Evolutionary conservation across 2,113 vertebrate species (phyloP), one percentile per base, ranked within the genome.

Genomic region (Eonycteris spelaea): DNA sequence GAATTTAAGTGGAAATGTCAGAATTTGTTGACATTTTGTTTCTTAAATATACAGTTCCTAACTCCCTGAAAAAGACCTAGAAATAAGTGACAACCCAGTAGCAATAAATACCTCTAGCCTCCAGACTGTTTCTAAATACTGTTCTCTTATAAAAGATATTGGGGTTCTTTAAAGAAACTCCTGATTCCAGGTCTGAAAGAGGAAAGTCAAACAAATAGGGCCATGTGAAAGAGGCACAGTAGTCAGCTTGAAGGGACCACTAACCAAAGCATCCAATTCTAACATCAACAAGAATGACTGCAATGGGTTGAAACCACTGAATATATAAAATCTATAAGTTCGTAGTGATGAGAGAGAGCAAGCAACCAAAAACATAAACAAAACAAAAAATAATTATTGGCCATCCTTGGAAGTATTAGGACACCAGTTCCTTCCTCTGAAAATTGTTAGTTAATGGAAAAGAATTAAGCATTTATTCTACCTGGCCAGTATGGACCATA

Each of bases 21-120:
- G 68, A 87, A 82, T 43, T 83, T 82, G 61, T 86, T 95, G n/a
- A 67, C 57, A 45, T 79, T 91, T 93, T 89, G 19, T 73, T 96
- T 75, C 75, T 75, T 82, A 93, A 87, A 61, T 70, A 71, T 48
- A 22, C 83, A 53, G 28, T 57, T 68, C 21, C 63, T 89, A 35
- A 59, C n/a, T 51, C 43, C 11, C 40, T 24, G 88, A 14, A 80
- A 94, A 83, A 82, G 57, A 86, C 21, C 35, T 67, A 83, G 48
- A 95, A 80, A 87, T 74, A 78, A 73, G 22, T 63, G 63, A 68
- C 71, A 85, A 57, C 21, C 22, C 33, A 24, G 40, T 15, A 88
- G 70, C 26, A 87, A 28, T 83, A 77, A 80, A 55, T 19, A 82
- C 53, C 33, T 19, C 1, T 61, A 57, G 21, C 13, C 26, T 14